Evolutionary conservation across 2,888 invertebrate genomes (phyloP), one percentile per base, ranked within the genome.

Genomic region (Lasioglossum leucozonium): DNA sequence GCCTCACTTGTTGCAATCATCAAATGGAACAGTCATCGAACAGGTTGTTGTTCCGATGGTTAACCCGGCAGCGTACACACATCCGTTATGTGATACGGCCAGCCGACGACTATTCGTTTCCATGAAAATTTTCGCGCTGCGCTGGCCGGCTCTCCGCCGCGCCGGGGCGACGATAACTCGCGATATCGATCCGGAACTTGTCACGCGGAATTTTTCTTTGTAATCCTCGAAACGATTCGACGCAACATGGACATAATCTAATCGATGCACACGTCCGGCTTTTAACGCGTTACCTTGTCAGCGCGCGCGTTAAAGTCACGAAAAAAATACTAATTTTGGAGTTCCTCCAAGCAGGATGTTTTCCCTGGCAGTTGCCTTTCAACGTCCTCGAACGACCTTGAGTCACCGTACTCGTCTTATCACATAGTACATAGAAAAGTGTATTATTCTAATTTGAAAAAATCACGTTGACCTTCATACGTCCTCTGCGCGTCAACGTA

Each of bases 11-110:
- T 94, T 94, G 94, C 94, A 93, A 94, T 94, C 93, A 94, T 94
- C 93, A 94, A 94, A 93, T 91, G 93, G 91, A 93, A 93, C 91
- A 94, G 93, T 94, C 94, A 94, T 94, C 93, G 94, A 94, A 94
- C 93, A 94, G 93, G 93, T 94, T 94, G 94, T 93, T 91, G 91
- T 92, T 91, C 82, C 88, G 88, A 85, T 87, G 88, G 92, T 89
- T 91, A 89, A 89, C 88, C 90, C 82, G 75, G 40, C 77, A 67
- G 80, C 81, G 77, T 79, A 79, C 79, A 78, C 80, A 74, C 69
- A 77, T 81, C 80, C 74, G 72, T 78, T 77, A 79, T 86, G 76
- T 26, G 79, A 87, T 87, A 84, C 81, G 88, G 76, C 75, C 78
- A 76, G 65, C 40, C 69, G 11, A 77, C 90, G 88, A 81, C 87